phyloP scores from a whole-genome alignment of 2,797 vertebrate species.

The Pempheris klunzingeri region DNA sequence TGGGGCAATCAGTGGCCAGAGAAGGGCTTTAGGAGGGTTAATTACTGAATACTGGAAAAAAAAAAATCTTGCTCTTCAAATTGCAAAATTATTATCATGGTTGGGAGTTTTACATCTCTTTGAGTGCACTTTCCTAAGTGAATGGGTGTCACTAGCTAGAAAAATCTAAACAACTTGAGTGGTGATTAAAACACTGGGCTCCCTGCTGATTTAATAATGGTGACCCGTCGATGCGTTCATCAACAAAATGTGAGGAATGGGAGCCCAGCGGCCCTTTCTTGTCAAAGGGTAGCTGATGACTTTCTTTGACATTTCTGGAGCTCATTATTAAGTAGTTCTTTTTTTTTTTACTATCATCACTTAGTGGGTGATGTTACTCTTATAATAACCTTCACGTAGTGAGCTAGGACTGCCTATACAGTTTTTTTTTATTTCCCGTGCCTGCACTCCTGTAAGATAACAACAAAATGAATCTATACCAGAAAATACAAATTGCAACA shows the following conservation, averaged over 20 bases:
- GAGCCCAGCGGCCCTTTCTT: background rate
- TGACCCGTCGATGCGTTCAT: background rate
- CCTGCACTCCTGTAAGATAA: background rate
- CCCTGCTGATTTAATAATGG: conserved; percentile 9
- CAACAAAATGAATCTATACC: background rate
- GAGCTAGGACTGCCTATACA: background rate
- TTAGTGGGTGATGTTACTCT: background rate
- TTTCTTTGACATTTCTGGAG: conserved; percentile 10
- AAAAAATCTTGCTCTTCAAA: background rate
- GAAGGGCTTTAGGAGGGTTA: background rate
- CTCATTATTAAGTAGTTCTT: conserved; percentile 1
- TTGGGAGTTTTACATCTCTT: background rate
- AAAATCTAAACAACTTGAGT: background rate
- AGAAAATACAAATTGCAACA: background rate
- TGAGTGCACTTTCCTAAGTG: background rate
- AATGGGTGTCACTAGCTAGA: background rate
- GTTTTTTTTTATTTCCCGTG: too few relatives aligned
- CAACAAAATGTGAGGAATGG: conserved; percentile 1
- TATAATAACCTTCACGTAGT: background rate
- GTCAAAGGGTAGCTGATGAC: background rate
- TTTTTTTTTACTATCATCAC: background rate
- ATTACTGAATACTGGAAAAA: background rate
- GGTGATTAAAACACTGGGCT: background rate
- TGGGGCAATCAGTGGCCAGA: conserved; percentile 5
- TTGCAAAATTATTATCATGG: background rate